A percentile compares a stretch with the other conserved stretches of the same genome.
Conservation (phyloP, 2,113 vertebrate genomes). For the Reinhardtius hippoglossoides region DNA sequence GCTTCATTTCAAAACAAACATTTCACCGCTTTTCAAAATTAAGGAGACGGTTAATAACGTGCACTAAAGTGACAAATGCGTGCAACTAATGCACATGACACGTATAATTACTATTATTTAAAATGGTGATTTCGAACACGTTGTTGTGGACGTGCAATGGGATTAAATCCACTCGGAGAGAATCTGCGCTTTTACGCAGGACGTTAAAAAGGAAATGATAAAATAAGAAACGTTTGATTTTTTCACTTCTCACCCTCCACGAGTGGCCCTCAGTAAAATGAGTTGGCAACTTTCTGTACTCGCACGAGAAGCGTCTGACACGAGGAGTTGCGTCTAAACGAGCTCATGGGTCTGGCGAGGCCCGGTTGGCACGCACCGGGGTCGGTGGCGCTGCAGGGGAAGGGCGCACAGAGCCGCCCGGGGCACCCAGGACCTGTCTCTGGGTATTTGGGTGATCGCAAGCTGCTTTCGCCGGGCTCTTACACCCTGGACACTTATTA, state of each 20-base stretch:
- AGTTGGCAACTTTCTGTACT: conserved; percentile 59
- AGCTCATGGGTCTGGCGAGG: conserved; percentile 66
- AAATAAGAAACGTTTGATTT: conserved; percentile 1
- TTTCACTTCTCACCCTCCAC: conserved; percentile 4
- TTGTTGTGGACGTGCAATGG: background rate
- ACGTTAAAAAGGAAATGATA: background rate
- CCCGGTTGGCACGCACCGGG: conserved; percentile 66
- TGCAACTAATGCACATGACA: background rate
- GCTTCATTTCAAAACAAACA: conserved; percentile 49
- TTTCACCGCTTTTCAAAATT: background rate
- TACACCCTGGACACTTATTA: conserved; percentile 85
- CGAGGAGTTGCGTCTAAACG: conserved; percentile 42
- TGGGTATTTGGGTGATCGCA: conserved; percentile 84
- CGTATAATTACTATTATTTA: background rate
- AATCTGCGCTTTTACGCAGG: background rate
- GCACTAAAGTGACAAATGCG: background rate
- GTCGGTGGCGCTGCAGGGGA: conserved; percentile 73
- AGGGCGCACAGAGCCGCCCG: conserved; percentile 73
- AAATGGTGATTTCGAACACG: background rate
- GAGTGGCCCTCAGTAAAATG: conserved; percentile 26
- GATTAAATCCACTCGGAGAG: background rate
- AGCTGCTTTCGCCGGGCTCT: conserved; percentile 70
- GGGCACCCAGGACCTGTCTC: conserved; percentile 82
- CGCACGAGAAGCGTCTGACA: conserved; percentile 49
- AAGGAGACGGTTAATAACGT: background rate